phyloP scores from a whole-genome alignment of 2,888 invertebrate species.

The Uloborus plumipes region DNA sequence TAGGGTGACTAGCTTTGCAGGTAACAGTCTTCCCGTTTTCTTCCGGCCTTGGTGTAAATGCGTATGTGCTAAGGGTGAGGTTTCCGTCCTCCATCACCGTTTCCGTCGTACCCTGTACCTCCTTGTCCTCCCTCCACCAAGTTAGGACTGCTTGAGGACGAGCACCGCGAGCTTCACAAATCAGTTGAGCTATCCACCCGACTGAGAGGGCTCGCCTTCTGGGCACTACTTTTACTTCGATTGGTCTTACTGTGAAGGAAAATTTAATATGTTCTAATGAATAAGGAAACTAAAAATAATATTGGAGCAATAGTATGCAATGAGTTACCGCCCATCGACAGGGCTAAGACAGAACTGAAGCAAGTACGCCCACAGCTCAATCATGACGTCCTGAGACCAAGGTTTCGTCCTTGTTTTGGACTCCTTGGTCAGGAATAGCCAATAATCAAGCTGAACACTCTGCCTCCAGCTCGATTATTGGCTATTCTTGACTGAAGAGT shows the following conservation, averaged over 20 bases:
- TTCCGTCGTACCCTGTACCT: constrained; percentile 60
- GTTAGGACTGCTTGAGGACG: constrained; percentile 65
- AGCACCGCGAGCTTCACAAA: constrained; percentile 65
- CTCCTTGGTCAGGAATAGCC: too few relatives aligned
- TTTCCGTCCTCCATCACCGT: constrained; percentile 66
- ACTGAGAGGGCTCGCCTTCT: constrained; percentile 63
- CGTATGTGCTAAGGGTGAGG: constrained; percentile 67
- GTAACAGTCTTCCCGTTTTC: constrained; percentile 68
- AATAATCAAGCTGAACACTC: too few relatives aligned
- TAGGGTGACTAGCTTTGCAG: constrained; percentile 67
- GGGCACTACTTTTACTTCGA: constrained; percentile 64
- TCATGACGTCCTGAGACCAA: too few relatives aligned
- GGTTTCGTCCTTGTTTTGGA: too few relatives aligned
- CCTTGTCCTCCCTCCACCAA: constrained; percentile 66
- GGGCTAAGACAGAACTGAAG: too few relatives aligned
- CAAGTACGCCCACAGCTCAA: too few relatives aligned
- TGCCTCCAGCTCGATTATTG: too few relatives aligned
- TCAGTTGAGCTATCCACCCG: constrained; percentile 64
- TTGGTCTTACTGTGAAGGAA: constrained; percentile 57
- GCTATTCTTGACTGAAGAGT: too few relatives aligned
- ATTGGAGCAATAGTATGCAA: too few relatives aligned
- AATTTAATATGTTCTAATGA: too few relatives aligned
- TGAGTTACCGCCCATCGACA: too few relatives aligned
- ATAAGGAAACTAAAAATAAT: too few relatives aligned
- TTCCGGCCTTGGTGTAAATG: constrained; percentile 66